Evolutionary conservation across 1,140 invertebrate species (phyloP).

Genomic region (Acyrthosiphon pisum): DNA sequence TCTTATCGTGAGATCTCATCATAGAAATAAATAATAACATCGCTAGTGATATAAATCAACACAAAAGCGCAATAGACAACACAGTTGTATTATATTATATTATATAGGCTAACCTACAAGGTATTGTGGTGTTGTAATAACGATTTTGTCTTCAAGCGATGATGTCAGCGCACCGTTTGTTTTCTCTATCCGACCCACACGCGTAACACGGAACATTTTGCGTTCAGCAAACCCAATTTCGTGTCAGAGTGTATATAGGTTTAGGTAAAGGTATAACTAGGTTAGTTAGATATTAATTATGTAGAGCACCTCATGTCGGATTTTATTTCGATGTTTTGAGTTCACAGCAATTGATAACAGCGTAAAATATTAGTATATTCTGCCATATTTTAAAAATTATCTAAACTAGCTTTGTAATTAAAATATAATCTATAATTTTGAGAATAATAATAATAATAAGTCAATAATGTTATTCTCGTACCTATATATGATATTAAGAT

Average conservation of each 20-base stretch:
- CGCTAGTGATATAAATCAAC: neutral
- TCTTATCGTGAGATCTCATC: neutral
- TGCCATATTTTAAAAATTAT: too few relatives aligned
- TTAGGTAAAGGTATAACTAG: neutral
- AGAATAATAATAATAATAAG: too few relatives aligned
- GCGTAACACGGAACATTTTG: neutral
- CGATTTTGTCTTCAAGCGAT: neutral
- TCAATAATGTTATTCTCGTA: neutral
- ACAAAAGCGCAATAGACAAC: neutral
- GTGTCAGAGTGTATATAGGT: neutral
- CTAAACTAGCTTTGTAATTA: too few relatives aligned
- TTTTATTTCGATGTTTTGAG: too few relatives aligned
- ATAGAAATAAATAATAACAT: neutral
- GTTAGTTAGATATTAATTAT: neutral
- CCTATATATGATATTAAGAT: neutral
- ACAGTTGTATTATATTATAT: neutral
- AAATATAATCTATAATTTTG: neutral
- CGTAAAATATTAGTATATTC: too few relatives aligned
- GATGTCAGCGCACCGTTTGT: neutral
- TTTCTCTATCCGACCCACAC: neutral
- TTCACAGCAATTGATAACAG: too few relatives aligned
- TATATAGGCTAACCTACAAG: neutral
- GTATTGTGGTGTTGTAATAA: neutral
- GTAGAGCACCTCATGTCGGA: neutral
- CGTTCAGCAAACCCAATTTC: neutral